Evolutionary conservation across 1,140 invertebrate genomes (phyloP), one percentile per base, ranked within the genome.

Genomic region (Philotrypesis tridentata): DNA sequence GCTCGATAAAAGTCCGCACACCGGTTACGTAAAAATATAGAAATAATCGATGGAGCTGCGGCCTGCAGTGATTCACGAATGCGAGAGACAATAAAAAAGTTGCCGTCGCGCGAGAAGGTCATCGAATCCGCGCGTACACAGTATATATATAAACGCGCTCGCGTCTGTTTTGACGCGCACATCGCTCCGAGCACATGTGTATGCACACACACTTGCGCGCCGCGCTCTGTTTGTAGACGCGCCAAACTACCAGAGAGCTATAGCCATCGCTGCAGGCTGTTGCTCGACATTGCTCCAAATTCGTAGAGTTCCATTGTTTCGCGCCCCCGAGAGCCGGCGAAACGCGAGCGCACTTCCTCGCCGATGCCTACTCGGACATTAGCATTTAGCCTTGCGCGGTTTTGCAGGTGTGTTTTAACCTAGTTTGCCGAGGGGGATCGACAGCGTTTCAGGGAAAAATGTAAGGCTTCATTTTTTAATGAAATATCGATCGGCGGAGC

Each of bases 271-370:
- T 37, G 9, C 48, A 55, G 48, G 31, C 70, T 72, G 31, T 72
- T 29, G 25, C 43, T 43, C 63, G 78, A 73, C 78, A 79, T 80
- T 80, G 78, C n/a, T 73, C 78, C 78, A 80, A 48, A 80, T 80
- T 48, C 70, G 55, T 55, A 33, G 27, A 40, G 43, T 70, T 25
- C 61, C n/a, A 5, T 29, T 29, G 61, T 25, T 27, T 65, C 61
- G 27, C 27, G 4, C 23, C 5, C 25, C 23, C 23, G 40, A 23
- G n/a, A 11, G 14, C 25, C 70, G 70, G 12, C 37, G 12, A 60
- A 73, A 60, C 43, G 43, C 43, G 40, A 60, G 0, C 40, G 23
- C 60, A 61, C 40, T 43, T 43, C 40, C 40, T 43, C 40, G 40
- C 40, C 12, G 7, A 37, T n/a, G n/a, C 33, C 3, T 37, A 37